Evolutionary conservation across 1,140 invertebrate species (phyloP).

Genomic region (Lysiphlebus fabarum): DNA sequence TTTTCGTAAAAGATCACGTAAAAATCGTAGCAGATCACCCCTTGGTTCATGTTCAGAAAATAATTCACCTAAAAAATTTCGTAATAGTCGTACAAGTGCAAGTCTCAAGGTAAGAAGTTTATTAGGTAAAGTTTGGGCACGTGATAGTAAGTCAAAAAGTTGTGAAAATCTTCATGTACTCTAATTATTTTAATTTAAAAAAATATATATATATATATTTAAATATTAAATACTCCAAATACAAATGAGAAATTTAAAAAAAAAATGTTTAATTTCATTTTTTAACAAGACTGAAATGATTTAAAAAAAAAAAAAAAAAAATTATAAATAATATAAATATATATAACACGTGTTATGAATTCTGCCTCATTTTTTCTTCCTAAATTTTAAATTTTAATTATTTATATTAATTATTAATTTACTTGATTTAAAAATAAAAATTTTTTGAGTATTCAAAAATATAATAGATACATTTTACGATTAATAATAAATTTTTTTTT

Average conservation of each 20-base stretch:
- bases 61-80: conserved; percentile 73
- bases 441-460: too few species aligned
- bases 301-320: neutral
- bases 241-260: conserved; percentile 6
- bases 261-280: conserved; percentile 1
- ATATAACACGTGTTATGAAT: too few species aligned
- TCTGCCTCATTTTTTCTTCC: too few species aligned
- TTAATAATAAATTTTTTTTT: too few species aligned
- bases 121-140: conserved; percentile 81
- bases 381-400: too few species aligned
- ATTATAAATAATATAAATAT: too few species aligned
- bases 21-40: conserved; percentile 52
- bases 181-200: too few species aligned
- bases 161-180: conserved; percentile 87
- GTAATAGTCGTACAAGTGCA: conserved; percentile 72
- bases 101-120: conserved; percentile 83
- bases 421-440: too few species aligned
- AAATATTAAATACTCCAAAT: conserved; percentile 11
- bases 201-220: too few species aligned
- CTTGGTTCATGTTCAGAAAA: conserved; percentile 60
- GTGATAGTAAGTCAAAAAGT: conserved; percentile 84
- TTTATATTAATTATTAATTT: too few species aligned
- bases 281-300: conserved; percentile 12
- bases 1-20: conserved; percentile 57
- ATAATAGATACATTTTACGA: too few species aligned